Conservation (phyloP, 1,140 invertebrate species). For the Liolophura sinensis region DNA sequence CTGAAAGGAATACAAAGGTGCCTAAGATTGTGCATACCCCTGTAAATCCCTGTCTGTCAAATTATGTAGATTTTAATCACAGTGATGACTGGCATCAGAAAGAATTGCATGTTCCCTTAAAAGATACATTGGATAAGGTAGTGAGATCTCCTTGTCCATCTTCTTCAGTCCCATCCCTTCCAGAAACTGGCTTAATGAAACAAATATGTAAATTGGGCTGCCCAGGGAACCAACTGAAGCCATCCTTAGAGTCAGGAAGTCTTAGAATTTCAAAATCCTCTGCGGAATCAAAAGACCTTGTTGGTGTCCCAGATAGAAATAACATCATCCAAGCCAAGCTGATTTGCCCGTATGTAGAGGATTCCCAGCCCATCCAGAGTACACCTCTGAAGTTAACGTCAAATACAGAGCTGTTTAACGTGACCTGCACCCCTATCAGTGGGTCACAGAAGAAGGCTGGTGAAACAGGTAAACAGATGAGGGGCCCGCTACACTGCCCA, state of each 20-base stretch:
- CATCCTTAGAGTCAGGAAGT: no score
- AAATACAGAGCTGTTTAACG: slow-evolving; percentile 23
- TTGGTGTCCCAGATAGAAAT: slow-evolving; percentile 6
- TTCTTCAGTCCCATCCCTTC: no score
- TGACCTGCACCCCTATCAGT: slow-evolving; percentile 32
- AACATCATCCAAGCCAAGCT: slow-evolving; percentile 1
- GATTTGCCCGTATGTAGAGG: background rate
- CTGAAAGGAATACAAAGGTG: background rate
- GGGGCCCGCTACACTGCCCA: slow-evolving; percentile 9
- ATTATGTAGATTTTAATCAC: no score
- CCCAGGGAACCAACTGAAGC: no score
- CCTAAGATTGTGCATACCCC: background rate
- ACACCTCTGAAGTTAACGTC: slow-evolving; percentile 26
- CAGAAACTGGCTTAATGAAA: no score
- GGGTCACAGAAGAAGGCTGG: slow-evolving; percentile 2
- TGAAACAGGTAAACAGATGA: background rate
- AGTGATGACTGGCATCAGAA: background rate
- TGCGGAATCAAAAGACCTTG: no score
- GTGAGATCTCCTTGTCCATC: no score
- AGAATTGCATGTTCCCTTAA: no score
- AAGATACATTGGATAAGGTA: no score
- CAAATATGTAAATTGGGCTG: no score
- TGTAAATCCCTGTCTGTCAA: no score
- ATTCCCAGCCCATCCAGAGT: slow-evolving; percentile 21
- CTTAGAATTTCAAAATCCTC: no score